These are phyloP conservation scores for Lagopus muta DNA, from an alignment of 2,113 vertebrate genomes.

Conservation along the genomic window DNA sequence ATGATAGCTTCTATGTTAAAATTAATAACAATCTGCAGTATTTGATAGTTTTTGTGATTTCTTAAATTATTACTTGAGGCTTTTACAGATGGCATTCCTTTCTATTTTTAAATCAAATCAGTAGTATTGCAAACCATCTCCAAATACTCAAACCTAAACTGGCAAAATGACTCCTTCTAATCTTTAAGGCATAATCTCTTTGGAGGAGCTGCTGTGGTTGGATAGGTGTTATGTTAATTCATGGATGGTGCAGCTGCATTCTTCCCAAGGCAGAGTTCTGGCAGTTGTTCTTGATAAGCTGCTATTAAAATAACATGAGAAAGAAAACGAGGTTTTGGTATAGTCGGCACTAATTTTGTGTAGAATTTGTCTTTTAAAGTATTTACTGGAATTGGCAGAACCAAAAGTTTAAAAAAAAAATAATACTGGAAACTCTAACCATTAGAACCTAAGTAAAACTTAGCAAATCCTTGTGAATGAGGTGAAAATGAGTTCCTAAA, in stretches of 20 bases:
- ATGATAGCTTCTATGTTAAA: not conserved
- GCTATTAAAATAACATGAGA: not conserved
- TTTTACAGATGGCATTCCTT: not conserved
- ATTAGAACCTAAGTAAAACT: not conserved
- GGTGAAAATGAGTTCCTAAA: not conserved
- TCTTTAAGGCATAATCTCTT: not conserved
- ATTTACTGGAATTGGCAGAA: not conserved
- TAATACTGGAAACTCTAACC: not conserved
- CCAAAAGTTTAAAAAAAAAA: not conserved
- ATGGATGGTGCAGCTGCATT: not conserved
- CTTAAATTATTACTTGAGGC: not conserved
- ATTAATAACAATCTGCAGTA: not conserved
- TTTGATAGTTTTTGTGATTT: not conserved
- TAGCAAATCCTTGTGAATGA: not conserved
- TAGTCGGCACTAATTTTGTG: not conserved
- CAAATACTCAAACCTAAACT: not conserved
- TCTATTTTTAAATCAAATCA: not conserved
- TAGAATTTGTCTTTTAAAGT: slow-evolving; percentile 14
- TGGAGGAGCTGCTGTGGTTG: not conserved
- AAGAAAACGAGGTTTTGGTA: not conserved
- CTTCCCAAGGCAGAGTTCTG: not conserved
- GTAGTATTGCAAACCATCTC: not conserved
- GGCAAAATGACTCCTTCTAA: not conserved
- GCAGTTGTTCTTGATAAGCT: not conserved
- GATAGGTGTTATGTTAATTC: not conserved